Percentiles rank a stretch among this genome's conserved stretches.
phyloP scores from a whole-genome alignment of 2,797 vertebrate genomes.

The Kryptopterus vitreolus region DNA sequence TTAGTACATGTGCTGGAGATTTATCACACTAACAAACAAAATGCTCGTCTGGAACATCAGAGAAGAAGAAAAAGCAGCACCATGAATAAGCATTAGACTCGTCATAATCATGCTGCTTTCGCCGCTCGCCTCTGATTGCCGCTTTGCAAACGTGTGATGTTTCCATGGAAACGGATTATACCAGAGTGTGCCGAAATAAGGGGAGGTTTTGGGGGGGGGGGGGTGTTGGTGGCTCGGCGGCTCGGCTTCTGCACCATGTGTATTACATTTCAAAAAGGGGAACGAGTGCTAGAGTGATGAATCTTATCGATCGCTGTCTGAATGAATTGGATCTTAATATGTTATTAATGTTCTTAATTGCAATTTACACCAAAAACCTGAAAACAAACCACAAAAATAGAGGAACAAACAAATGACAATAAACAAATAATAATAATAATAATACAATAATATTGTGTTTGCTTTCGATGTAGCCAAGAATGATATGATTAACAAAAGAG shows the following conservation, averaged over 20 bases:
- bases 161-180: conserved; percentile 23
- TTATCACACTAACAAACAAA: background rate
- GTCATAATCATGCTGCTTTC: conserved; percentile 11
- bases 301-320: background rate
- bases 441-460: no score
- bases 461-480: no score
- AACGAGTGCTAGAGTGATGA: background rate
- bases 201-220: no score
- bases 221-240: no score
- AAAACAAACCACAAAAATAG: no score
- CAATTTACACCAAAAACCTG: no score
- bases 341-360: no score
- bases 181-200: background rate
- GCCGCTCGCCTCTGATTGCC: conserved; percentile 19
- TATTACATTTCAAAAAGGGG: background rate
- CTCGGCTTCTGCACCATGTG: background rate
- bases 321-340: no score
- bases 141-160: conserved; percentile 8
- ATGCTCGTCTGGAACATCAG: background rate
- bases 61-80: background rate
- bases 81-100: conserved; percentile 17
- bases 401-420: no score
- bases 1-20: background rate
- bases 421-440: no score
- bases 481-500: no score